A percentile compares a stretch with the other conserved stretches of the same genome.
phyloP scores from a whole-genome alignment of 37 sponge, comb jelly and placozoan species.

The Halichondria panicea region DNA sequence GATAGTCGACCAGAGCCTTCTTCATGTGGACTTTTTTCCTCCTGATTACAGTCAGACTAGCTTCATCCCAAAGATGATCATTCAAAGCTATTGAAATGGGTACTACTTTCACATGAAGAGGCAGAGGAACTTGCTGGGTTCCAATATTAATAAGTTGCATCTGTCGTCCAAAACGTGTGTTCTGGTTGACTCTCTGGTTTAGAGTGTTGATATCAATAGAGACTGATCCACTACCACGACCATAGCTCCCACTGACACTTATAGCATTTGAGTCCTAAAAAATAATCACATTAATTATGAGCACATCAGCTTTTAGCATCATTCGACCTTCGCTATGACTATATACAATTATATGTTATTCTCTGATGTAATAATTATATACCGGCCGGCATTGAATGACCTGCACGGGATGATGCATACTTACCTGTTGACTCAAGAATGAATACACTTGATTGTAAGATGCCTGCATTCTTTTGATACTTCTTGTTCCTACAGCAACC shows the following conservation, averaged over 20 bases:
- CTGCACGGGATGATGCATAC: too few species aligned
- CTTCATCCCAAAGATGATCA: background rate
- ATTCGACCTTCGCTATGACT: too few species aligned
- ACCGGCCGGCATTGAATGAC: too few species aligned
- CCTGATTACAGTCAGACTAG: background rate
- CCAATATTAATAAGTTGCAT: background rate
- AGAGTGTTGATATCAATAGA: background rate
- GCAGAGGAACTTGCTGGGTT: background rate
- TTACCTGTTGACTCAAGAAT: background rate
- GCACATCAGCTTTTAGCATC: too few species aligned
- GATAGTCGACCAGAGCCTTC: background rate
- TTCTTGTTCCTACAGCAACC: background rate
- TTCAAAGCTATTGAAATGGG: background rate
- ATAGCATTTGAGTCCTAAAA: background rate
- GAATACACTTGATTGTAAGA: constrained; percentile 2
- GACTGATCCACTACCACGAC: background rate
- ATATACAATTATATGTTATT: too few species aligned
- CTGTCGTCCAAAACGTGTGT: background rate
- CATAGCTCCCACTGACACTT: background rate
- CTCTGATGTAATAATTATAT: too few species aligned
- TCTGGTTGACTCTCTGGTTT: constrained; percentile 2
- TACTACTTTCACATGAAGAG: background rate
- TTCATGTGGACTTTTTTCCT: background rate
- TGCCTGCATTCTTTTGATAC: background rate
- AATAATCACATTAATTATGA: background rate